Conservation (phyloP, 2,888 invertebrate genomes). For the Heliconius sara region DNA sequence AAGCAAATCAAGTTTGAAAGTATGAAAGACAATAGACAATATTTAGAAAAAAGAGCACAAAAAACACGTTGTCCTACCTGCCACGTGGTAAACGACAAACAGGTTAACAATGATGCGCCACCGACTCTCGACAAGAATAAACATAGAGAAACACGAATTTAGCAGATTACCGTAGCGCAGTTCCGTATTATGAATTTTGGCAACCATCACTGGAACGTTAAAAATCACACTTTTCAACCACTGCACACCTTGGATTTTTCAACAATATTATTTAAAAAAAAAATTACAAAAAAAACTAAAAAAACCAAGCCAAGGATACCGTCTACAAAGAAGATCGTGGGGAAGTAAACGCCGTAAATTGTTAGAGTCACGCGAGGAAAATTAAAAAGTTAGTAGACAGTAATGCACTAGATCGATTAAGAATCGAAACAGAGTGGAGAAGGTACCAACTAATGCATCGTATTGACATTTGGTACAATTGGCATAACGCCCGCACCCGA, state of each 20-base stretch:
- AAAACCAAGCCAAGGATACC: slow-evolving; percentile 35
- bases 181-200: slow-evolving; percentile 63
- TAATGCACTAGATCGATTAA: slow-evolving; percentile 46
- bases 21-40: background rate
- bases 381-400: slow-evolving; percentile 48
- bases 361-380: slow-evolving; percentile 36
- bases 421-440: slow-evolving; percentile 50
- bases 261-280: slow-evolving; percentile 23
- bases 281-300: slow-evolving; percentile 19
- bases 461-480: slow-evolving; percentile 80
- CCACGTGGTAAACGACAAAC: slow-evolving; percentile 48
- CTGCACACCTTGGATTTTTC: slow-evolving; percentile 28
- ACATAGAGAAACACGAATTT: slow-evolving; percentile 53
- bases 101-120: slow-evolving; percentile 50
- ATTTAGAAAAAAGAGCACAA: background rate
- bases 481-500: slow-evolving; percentile 69
- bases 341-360: background rate
- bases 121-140: slow-evolving; percentile 50
- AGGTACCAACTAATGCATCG: slow-evolving; percentile 72
- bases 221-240: slow-evolving; percentile 41
- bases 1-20: background rate
- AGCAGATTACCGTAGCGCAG: slow-evolving; percentile 60
- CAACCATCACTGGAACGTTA: slow-evolving; percentile 58
- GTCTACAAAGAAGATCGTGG: background rate
- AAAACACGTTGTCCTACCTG: slow-evolving; percentile 33